These are phyloP conservation scores for Eretmochelys imbricata DNA, from an alignment of 2,113 vertebrate genomes.

Conservation along the genomic window DNA sequence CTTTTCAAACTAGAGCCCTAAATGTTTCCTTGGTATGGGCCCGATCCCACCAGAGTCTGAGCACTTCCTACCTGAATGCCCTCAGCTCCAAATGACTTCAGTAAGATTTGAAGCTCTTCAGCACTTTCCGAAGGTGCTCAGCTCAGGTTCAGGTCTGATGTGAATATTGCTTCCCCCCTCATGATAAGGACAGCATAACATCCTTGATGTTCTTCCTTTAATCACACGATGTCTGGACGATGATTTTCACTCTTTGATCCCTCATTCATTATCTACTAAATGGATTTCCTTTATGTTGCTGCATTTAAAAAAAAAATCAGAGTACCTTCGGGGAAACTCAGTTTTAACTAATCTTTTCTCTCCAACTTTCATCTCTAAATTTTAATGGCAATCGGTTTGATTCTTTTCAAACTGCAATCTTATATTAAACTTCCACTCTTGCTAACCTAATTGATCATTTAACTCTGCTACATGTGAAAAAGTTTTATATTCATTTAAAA, in stretches of 20 bases:
- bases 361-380: conserved; percentile 32
- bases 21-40: not conserved
- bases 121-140: not conserved
- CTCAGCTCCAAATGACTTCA: rapidly evolving
- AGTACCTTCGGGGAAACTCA: not conserved
- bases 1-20: not conserved
- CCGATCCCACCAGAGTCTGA: not conserved
- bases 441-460: conserved; percentile 23
- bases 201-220: not conserved
- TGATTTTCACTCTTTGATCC: not conserved
- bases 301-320: not conserved
- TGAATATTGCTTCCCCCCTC: not conserved
- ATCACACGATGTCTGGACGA: not conserved
- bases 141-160: not conserved
- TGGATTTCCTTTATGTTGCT: not conserved
- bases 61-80: not conserved
- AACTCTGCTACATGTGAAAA: not conserved
- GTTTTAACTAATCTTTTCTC: conserved; percentile 31
- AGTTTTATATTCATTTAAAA: conserved; percentile 14
- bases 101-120: rapidly evolving
- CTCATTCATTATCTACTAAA: not conserved
- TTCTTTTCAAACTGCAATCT: not conserved
- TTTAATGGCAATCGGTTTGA: conserved; percentile 39
- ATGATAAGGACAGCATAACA: not conserved
- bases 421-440: conserved; percentile 36